Evolutionary conservation across 1,140 invertebrate species (phyloP), one percentile per base, ranked within the genome.

Genomic region (Drosophila pseudoobscura): DNA sequence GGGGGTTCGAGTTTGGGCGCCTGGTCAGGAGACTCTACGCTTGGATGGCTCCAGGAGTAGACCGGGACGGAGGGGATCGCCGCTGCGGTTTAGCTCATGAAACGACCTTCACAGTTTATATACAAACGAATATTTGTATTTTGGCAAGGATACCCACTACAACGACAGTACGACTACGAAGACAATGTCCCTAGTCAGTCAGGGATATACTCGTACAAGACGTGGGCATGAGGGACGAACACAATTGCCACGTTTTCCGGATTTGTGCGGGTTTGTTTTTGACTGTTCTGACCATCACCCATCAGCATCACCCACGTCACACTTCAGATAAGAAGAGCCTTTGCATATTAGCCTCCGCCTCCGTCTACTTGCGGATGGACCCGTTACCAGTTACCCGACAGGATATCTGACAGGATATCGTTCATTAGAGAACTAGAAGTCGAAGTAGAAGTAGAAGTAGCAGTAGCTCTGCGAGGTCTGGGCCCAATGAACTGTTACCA

Each of bases 231-330:
- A 44, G 29, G 45, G 45, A 15, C 8, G 44, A 50, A 75, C 70
- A 75, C 71, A 75, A 75, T 75, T 75, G 72, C 72, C 71, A 75
- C 72, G 72, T 75, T 75, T 75, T 75, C 71, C 72, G 72, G 71
- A 60, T 66, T 66, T 65, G 61, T 65, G 49, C 60, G 63, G 63
- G 60, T 66, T 66, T 65, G 47, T 53, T 66, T 66, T 66, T 51
- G 63, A 35, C 63, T 52, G 60, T 58, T 62, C 29, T 11, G 26
- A 41, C 31, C 58, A 60, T 11, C 46, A 47, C n/a, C 6, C 20
- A 61, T 15, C 29, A 59, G 17, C 11, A 39, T 39, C 44, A 45
- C 39, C 63, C 61, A 65, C 39, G 59, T 66, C 47, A 66, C 63
- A 66, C 60, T 66, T 65, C 63, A 65, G 63, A 64, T 65, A 52